These are phyloP conservation scores for Leucoma salicis DNA, from an alignment of 2,888 invertebrate species.

Conservation along the genomic window DNA sequence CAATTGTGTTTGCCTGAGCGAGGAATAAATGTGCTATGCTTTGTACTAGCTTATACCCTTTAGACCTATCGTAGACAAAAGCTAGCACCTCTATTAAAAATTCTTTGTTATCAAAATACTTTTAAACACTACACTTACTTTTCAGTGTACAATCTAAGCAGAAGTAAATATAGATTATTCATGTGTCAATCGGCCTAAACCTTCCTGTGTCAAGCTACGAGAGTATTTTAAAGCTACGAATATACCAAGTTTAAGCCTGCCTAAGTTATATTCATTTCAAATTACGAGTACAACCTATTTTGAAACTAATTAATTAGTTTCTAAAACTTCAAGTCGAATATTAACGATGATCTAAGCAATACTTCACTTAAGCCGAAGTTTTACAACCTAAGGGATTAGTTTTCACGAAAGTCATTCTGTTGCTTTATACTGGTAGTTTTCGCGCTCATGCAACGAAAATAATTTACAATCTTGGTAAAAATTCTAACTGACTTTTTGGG, in stretches of 20 bases:
- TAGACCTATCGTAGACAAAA: too few relatives aligned
- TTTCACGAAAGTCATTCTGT: slow-evolving; percentile 29
- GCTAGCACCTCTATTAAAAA: too few relatives aligned
- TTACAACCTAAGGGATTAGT: slow-evolving; percentile 34
- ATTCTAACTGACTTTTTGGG: slow-evolving; percentile 52
- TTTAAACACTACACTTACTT: too few relatives aligned
- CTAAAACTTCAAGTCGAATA: slow-evolving; percentile 50
- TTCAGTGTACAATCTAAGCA: too few relatives aligned
- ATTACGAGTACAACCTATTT: slow-evolving; percentile 46
- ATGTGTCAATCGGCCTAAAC: too few relatives aligned
- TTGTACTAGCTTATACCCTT: too few relatives aligned
- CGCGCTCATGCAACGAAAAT: slow-evolving; percentile 45
- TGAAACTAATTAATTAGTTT: slow-evolving; percentile 61
- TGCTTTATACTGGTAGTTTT: slow-evolving; percentile 22
- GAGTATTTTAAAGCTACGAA: slow-evolving; percentile 12
- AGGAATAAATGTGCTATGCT: too few relatives aligned
- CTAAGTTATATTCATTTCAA: slow-evolving; percentile 50
- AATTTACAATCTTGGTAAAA: slow-evolving; percentile 59
- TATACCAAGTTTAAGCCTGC: slow-evolving; percentile 30
- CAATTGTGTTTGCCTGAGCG: too few relatives aligned
- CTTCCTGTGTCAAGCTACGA: too few relatives aligned
- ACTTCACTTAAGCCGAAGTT: slow-evolving; percentile 37
- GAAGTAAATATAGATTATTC: too few relatives aligned
- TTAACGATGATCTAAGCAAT: slow-evolving; percentile 62
- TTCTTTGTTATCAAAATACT: too few relatives aligned